Evolutionary conservation across 37 sponge, comb jelly and placozoan genomes (phyloP), one percentile per base, ranked within the genome.

Genomic region (Sycon ciliatum): DNA sequence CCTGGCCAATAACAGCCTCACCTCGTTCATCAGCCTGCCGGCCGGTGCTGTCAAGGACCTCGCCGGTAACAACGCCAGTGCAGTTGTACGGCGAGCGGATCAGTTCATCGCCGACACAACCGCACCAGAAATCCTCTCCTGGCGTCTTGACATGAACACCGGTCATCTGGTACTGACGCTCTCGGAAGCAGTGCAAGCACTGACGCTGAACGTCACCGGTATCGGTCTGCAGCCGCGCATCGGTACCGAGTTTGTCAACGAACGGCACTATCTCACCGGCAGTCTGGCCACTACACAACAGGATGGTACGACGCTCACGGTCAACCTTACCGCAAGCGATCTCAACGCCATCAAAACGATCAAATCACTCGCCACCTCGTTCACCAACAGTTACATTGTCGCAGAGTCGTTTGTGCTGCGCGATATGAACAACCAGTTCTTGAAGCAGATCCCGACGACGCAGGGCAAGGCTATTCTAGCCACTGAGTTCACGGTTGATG

Each of bases 311-410:
- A n/a, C n/a, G n/a, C n/a, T n/a, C n/a, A n/a, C n/a, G 24, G 74
- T 92, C 20, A 32, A n/a, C n/a, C 39, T 92, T 32, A 56, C 80
- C 18, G 18, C 61, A 22, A 22, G 27, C 28, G 93, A 92, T 57
- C 62, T 88, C 3, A 92, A 92, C 80, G 85, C 82, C 13, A 39
- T 92, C 42, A 92, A 92, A 68, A 66, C 52, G 23, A 79, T 89
- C 40, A 39, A 73, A 1, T 26, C 33, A 1, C 74, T 90, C 13
- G 82, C 76, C 1, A 82, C 87, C 3, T 38, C 49, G 23, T 4
- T 34, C 0, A 39, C 63, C n/a, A 78, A 78, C 37, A 81, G 82
- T 5, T 90, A 73, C 71, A 54, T 86, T n/a, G n/a, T n/a, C n/a
- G n/a, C n/a, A n/a, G n/a, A n/a, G n/a, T n/a, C n/a, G n/a, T n/a